Base-by-base conservation (phyloP, 2,797 vertebrate genomes). In the Platalea minor region DNA sequence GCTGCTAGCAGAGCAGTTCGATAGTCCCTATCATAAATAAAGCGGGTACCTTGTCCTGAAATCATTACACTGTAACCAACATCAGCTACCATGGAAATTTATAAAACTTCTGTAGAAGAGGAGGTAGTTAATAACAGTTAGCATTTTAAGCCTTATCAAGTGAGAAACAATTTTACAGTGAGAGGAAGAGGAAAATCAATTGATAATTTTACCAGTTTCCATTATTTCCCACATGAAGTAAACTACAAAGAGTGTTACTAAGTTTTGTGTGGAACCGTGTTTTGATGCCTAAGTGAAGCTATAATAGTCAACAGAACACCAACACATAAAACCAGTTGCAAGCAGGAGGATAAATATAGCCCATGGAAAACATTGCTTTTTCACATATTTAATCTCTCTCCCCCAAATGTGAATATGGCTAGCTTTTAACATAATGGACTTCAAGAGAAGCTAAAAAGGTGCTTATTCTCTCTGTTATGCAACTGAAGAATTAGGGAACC, bases 21-120 rank as follows among this genome's bases (percentile, higher is more conserved):
- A 91, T 96, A 96, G 95, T 87, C 91, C 79, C 91, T 59, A 85
- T 93, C 94, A 95, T 97, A 96, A 97, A 97, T 97, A 97, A 97
- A 97, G 97, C 4, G 74, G 88, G 95, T 96, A 96, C 95, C 95
- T 95, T 87, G 92, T 96, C 94, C 94, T 60, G 48, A 74, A 88
- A 97, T 92, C 96, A 90, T 85, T 95, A 88, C 92, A 91, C 93
- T 86, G 94, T 93, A 95, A 97, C 96, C 98, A 98, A 97, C 96
- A 93, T 93, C 97, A 96, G 97, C 96, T 92, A 89, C 94, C 41
- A 14, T 93, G 96, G 96, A 96, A 97, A 98, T 97, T 91, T 94
- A 90, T 95, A 96, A 93, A 97, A 97, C 95, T 98, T 98, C 96
- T 91, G 97, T 96, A 96, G 96, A 91, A 95, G 82, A 85, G 90